Conservation (phyloP, 1,140 invertebrate genomes). For the Drosophila erecta region DNA sequence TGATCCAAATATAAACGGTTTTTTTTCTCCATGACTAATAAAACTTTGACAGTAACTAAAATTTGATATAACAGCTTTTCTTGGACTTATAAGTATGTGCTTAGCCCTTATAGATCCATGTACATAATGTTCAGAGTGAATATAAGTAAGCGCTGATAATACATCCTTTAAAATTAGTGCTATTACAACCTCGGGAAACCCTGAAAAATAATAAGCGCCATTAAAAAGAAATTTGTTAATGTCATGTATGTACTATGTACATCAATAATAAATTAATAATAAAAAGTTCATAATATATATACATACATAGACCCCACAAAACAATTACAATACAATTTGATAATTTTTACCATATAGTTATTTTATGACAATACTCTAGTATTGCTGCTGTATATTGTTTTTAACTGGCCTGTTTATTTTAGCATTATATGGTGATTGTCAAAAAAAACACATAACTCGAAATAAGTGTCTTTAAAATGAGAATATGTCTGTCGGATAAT, state of each 20-base stretch:
- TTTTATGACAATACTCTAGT: no score
- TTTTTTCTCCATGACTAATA: slow-evolving; percentile 89
- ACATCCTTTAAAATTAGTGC: slow-evolving; percentile 92
- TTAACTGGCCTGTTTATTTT: no score
- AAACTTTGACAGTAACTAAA: slow-evolving; percentile 91
- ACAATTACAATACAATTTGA: no score
- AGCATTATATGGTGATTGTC: no score
- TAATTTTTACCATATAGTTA: no score
- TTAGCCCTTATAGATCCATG: slow-evolving; percentile 94
- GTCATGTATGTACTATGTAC: background rate
- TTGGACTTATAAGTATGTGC: slow-evolving; percentile 88
- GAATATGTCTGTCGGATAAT: no score
- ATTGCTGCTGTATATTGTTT: no score
- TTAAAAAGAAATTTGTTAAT: background rate
- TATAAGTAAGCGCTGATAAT: slow-evolving; percentile 91
- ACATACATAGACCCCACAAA: no score
- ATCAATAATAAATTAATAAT: no score
- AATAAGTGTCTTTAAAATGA: no score
- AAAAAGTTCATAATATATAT: no score
- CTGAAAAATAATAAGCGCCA: slow-evolving; percentile 60
- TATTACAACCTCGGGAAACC: slow-evolving; percentile 92
- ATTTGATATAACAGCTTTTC: slow-evolving; percentile 87
- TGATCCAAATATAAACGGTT: slow-evolving; percentile 89
- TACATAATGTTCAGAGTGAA: slow-evolving; percentile 93
- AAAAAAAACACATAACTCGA: no score